A percentile compares a stretch with the other conserved stretches of the same genome.
Conservation (phyloP, 2,797 vertebrate genomes). For the Sciaenops ocellatus region DNA sequence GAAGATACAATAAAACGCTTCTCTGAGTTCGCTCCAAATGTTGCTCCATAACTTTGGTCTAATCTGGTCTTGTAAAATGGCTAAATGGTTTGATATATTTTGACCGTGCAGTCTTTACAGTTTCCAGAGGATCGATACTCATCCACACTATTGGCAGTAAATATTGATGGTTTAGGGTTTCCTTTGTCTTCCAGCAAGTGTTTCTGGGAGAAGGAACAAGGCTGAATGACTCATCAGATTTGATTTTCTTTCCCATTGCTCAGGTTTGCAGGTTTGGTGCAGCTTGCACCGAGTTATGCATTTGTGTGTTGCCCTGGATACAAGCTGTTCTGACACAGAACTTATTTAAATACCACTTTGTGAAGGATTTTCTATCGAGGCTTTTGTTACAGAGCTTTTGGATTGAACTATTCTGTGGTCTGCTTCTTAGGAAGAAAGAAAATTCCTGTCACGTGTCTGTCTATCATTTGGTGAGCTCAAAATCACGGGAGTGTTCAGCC, state of each 20-base stretch:
- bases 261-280: conserved; percentile 53
- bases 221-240: conserved; percentile 49
- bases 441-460: neutral
- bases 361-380: neutral
- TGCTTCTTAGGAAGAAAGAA: neutral
- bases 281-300: conserved; percentile 27
- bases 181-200: conserved; percentile 17
- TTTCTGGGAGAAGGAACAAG: conserved; percentile 29
- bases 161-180: conserved; percentile 22
- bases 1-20: neutral
- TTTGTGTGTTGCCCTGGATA: conserved; percentile 53
- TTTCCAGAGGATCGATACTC: neutral
- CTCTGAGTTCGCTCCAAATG: neutral
- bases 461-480: neutral
- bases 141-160: neutral
- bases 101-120: neutral
- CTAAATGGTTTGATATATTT: neutral
- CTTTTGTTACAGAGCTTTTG: neutral
- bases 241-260: conserved; percentile 17
- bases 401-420: neutral
- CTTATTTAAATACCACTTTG: neutral
- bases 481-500: neutral
- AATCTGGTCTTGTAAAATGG: neutral
- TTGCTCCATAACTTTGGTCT: neutral
- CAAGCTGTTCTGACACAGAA: conserved; percentile 29